Base-by-base conservation (phyloP, 2,113 vertebrate species). In the Ailuropoda melanoleuca region DNA sequence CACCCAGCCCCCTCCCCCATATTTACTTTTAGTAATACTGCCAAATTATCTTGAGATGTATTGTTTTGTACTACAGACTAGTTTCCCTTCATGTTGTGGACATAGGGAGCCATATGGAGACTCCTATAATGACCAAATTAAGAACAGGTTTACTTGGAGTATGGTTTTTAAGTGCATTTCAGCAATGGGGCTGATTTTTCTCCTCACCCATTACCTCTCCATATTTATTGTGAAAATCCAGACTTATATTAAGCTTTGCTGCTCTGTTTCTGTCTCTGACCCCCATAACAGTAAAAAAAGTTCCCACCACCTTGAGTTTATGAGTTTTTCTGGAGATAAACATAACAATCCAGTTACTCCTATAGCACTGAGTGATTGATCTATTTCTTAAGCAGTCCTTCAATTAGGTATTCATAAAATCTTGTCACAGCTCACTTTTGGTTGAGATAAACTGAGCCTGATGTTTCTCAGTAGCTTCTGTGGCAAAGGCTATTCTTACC, bases 311-410 rank as follows among this genome's bases (percentile, higher is more conserved):
- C 85, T 56, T 80, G 21, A 80, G 24, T 88, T 89, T 64, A 81
- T 10, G n/a, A 68, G 8, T 64, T 96, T 89, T 15, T 31, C 26
- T 66, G 46, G 12, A 75, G 21, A 11, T 34, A 80, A 50, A 68
- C 13, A 18, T n/a, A 80, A n/a, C 24, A 50, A 50, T 15, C 29
- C 3, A 92, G 10, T 37, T 50, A 43, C 29, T 88, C n/a, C 58
- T 90, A 19, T 1, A 82, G 15, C 21, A 43, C 23, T 55, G 19
- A 62, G 43, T 70, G n/a, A 9, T 21, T 56, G 26, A 39, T 39
- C 6, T 68, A 37, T 85, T 85, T 90, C 64, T 43, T 13, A 95
- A 86, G 46, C 24, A 17, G 11, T 80, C 21, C 37, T 89, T 93
- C 80, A 95, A 17, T 72, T 85, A 85, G 88, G 37, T 37, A 19